Base-by-base conservation (phyloP, 2,113 vertebrate species). In the Chaetodon trifascialis region DNA sequence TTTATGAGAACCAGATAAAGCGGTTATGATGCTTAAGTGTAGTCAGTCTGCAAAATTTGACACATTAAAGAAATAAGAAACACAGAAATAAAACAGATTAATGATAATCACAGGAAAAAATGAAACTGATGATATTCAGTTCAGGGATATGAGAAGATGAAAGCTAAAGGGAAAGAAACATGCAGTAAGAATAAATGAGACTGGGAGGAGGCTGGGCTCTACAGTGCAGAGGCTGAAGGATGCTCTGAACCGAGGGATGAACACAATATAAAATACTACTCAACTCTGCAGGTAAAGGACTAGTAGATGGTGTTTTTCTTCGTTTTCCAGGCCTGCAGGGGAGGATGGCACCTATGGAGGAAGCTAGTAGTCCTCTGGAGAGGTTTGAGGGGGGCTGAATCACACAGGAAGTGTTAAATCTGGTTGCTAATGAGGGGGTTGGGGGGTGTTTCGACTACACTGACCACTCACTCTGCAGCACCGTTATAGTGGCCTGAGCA, bases 391-490 rank as follows among this genome's bases (percentile, higher is more conserved):
- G 73, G 86, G 78, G 82, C 76, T 84, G 77, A 73, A 54, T 84
- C 86, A 88, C 74, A 40, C 52, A 46, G 83, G 76, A 82, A 10
- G 52, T 42, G 49, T 36, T 63, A 11, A 1, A 49, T 70, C 11
- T 40, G 60, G 46, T 6, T 55, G 36, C 66, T 86, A 54, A 15
- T 15, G 44, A 44, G 25, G 34, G 9, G 70, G 47, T 12, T 14
- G 72, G 14, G 23, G 36, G 69, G 46, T 12, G 62, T 36, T 59
- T 62, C 59, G 56, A 83, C 88, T 83, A 89, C 85, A 76, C 78
- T 66, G 91, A 87, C 92, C 93, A 99, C 98, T 99, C 97, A 99
- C 98, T 98, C 97, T 97, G 97, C 95, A 99, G 96, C 95, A 99
- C 96, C 89, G 94, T 96, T 94, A 99, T 95, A 75, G 97, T 98